Evolutionary conservation across 2,888 invertebrate species (phyloP), one percentile per base, ranked within the genome.

Genomic region (Opisthograptis luteolata): DNA sequence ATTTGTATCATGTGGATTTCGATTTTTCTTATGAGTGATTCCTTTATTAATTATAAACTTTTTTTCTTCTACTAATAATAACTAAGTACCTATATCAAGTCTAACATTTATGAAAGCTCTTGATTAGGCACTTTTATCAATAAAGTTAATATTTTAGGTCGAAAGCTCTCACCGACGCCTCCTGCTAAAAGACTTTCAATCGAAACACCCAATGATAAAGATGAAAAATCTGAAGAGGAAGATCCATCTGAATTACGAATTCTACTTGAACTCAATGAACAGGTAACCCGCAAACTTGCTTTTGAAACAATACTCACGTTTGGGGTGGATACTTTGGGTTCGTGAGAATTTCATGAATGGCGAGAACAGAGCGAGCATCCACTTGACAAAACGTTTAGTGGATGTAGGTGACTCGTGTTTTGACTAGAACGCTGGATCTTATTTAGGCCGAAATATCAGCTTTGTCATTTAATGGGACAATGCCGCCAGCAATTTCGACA

Each of bases 201-300:
- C 63, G 94, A 94, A 67, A 92, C 92, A 32, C 79, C 90, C 32
- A 92, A 93, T 58, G 95, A 94, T 69, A 95, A 95, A 71, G 94
- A 94, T 71, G 95, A 94, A 73, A 93, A 94, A 41, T 94, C 95
- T 5, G 95, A 95, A 69, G 94, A 95, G 70, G 97, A 97, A 66
- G 96, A 96, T 82, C 94, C 95, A 8, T 93, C 95, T 12, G 97
- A 98, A 79, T 84, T 97, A 49, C 94, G 96, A 69, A 92, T 98
- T 27, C 94, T 97, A 61, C 87, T 98, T 40, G 98, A 98, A 81
- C 92, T 97, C 35, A 96, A 96, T 74, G 97, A 98, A 83, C 96
- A 97, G 91, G 93, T 93, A 79, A 30, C 34, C 8, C 6, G 4
- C 7, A 42, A 32, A n/a, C 27, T 9, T 6, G 10, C 6, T 1